Evolutionary conservation across 2,797 vertebrate genomes (phyloP), one percentile per base, ranked within the genome.

Genomic region (Caiman crocodilus): DNA sequence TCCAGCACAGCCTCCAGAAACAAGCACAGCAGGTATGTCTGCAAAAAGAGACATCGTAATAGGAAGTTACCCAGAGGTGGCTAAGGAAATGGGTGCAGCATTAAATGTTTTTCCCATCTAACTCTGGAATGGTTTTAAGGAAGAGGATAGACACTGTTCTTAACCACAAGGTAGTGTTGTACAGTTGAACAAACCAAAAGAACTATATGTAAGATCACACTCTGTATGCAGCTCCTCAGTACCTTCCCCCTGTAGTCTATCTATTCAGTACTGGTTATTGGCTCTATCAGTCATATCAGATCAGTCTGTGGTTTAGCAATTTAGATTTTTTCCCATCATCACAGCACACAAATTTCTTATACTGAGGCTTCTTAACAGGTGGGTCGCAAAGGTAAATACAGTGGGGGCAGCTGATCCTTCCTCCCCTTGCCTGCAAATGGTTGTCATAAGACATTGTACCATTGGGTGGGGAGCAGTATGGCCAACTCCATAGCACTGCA

Each of bases 1-100:
- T 32, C 99, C 99, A 2, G 99, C 98, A 0, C 98, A 82, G 13
- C 99, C 99, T 0, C 99, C 99, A 0, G 99, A 98, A 94, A 99
- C 90, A 97, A 99, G 98, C 94, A 99, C 98, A 0, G 95, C 97
- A 0, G 96, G 74, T 88, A 99, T 98, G 87, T 97, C 99, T 99
- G 96, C 13, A 81, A 82, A 82, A 65, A 56, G 77, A 11, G 35
- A 60, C 1, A 5, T 84, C 75, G 61, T 23, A 18, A 64, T 57
- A 23, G 82, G 75, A 26, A 55, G 17, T 23, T 74, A 80, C 11
- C 11, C 32, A 1, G 1, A 63, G 81, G 50, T 16, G 69, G n/a
- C 42, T n/a, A 11, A 5, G 18, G 6, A 1, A 23, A 10, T 0
- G 4, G 11, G 63, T 14, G 12, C 11, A 26, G n/a, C 55, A 50